Conservation (phyloP, 2,113 vertebrate genomes). For the Tragelaphus imberbis region DNA sequence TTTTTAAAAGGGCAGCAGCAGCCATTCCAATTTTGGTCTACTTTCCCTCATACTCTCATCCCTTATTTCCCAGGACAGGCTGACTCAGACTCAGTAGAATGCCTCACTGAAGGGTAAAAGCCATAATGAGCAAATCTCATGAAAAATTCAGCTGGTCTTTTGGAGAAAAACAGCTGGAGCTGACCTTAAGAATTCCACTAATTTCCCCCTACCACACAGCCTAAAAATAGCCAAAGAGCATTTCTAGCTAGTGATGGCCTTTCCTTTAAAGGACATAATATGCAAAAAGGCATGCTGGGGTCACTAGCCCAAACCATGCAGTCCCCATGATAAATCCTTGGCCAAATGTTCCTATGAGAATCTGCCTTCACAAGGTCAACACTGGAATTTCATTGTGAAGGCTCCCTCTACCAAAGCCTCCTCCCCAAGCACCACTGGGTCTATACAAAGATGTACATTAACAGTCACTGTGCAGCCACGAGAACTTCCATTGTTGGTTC, state of each 20-base stretch:
- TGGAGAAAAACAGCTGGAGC: slow-evolving; percentile 64
- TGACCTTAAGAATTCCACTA: slow-evolving; percentile 73
- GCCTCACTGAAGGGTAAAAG: slow-evolving; percentile 33
- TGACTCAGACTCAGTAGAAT: neutral
- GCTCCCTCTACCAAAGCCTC: neutral
- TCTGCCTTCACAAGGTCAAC: slow-evolving; percentile 49
- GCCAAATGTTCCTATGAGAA: slow-evolving; percentile 64
- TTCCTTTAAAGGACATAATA: slow-evolving; percentile 75
- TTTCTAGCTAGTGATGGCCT: slow-evolving; percentile 54
- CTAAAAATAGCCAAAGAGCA: slow-evolving; percentile 71
- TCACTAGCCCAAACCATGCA: slow-evolving; percentile 54
- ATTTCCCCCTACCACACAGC: slow-evolving; percentile 70
- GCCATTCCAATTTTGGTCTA: neutral
- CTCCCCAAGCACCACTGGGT: neutral
- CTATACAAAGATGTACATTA: neutral
- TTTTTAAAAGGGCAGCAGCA: neutral
- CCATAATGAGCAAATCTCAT: slow-evolving; percentile 57
- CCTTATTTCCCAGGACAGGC: neutral
- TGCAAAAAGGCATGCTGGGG: slow-evolving; percentile 69
- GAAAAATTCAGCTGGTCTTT: slow-evolving; percentile 66
- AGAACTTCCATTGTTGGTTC: neutral
- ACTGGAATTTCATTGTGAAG: neutral
- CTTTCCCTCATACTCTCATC: neutral
- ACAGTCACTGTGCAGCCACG: neutral
- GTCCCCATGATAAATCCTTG: slow-evolving; percentile 59